Base-by-base conservation (phyloP, 2,888 invertebrate species). In the Quadroppia sp. region DNA sequence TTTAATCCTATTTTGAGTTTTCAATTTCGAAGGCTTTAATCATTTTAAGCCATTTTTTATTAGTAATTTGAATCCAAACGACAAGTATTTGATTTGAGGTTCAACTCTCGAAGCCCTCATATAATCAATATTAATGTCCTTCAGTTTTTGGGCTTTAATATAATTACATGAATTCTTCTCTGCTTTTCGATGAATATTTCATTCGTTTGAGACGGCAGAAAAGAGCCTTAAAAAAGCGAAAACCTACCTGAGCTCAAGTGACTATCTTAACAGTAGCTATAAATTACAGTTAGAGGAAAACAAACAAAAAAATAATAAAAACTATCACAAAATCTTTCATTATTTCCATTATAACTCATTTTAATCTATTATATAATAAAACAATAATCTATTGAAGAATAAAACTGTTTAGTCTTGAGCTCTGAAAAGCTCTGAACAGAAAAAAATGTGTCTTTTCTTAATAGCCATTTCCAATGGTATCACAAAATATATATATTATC, bases 121-220 rank as follows among this genome's bases (percentile, higher is more conserved):
- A 61, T 61, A 61, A 61, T 61, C 61, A 32, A 61, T 61, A 61
- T 61, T 17, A 36, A 61, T 61, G 61, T 6, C 13, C 23, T 53
- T 20, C 13, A 17, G 32, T 61, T 28, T 30, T 25, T 25, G 23
- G 7, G 23, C 1, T 53, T 25, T 61, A 61, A 61, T 32, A 32
- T 17, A 61, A 61, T 61, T 61, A 61, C 7, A 30, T n/a, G 61
- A 32, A 17, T 32, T 17, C 32, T 61, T 61, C 30, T 13, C 3
- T 30, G 61, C 32, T 32, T 61, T 32, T n/a, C 15, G 32, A 61
- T 61, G 61, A 61, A 61, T 61, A 61, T 61, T 61, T 61, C 13
- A 61, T 61, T 30, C 13, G 32, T 61, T 30, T 2, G 61, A 61
- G 32, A 53, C 6, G 15, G 2, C 45, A 15, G 15, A 13, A 15